Base-by-base conservation (phyloP, 2,888 invertebrate genomes). In the Clivina fossor region DNA sequence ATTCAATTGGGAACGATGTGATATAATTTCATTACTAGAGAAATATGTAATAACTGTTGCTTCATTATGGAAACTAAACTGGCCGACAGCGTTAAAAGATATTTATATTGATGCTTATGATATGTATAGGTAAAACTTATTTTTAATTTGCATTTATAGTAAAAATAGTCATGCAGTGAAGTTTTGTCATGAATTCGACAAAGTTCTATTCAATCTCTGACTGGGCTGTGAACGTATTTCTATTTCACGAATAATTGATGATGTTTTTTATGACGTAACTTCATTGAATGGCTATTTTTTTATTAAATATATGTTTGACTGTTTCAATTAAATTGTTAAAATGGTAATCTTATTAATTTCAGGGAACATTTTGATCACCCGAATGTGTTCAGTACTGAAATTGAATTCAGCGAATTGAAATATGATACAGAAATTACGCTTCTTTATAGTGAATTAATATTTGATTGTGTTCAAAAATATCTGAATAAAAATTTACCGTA, bases 91-190 rank as follows among this genome's bases (percentile, higher is more conserved):
- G 38, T 73, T 88, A 22, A 65, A 77, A 0, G 73, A 77, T 9
- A 65, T 82, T 38, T 89, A 80, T 70, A 71, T 84, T 57, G 76
- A 80, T 68, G 77, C 81, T 4, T 86, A 84, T 64, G 74, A 77
- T 61, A 81, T 72, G 69, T 71, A 66, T 55, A 63, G 68, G 68
- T 68, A 56, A 37, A n/a, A n/a, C n/a, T n/a, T n/a, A n/a, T n/a
- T n/a, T n/a, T n/a, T n/a, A n/a, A n/a, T n/a, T n/a, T n/a, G n/a
- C n/a, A n/a, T n/a, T n/a, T n/a, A n/a, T n/a, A n/a, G n/a, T n/a
- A n/a, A n/a, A n/a, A n/a, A n/a, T n/a, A n/a, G n/a, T n/a, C n/a
- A n/a, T n/a, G n/a, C n/a, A n/a, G n/a, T n/a, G n/a, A n/a, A n/a
- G n/a, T n/a, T n/a, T n/a, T n/a, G n/a, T n/a, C n/a, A n/a, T n/a